These are phyloP conservation scores for Desmodus rotundus DNA, from an alignment of 2,113 vertebrate genomes.

Conservation along the genomic window DNA sequence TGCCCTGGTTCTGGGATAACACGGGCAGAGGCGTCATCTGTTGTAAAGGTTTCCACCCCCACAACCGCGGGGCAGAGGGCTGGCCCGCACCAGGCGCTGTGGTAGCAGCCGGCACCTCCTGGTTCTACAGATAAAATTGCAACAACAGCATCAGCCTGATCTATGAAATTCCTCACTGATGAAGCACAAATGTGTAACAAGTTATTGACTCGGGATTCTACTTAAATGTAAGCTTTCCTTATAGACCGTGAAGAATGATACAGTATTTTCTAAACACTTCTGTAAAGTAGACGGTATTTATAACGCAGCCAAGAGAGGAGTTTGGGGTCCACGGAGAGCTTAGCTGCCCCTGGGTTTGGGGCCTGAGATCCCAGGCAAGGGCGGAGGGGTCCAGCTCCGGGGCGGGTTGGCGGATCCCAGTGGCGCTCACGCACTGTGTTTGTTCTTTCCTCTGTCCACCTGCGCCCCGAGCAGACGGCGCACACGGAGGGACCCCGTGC, in stretches of 20 bases:
- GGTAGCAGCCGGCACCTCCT: background rate
- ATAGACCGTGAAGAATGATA: background rate
- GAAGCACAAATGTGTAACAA: background rate
- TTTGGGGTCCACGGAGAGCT: background rate
- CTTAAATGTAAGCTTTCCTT: background rate
- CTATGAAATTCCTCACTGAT: background rate
- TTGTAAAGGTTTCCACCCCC: background rate
- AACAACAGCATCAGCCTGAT: background rate
- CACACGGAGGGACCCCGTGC: conserved; percentile 76
- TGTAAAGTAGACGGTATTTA: background rate
- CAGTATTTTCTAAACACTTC: background rate
- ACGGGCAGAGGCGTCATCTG: background rate
- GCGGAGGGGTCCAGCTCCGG: too few species aligned
- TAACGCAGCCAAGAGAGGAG: background rate
- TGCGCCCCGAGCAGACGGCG: background rate
- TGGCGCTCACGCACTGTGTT: too few species aligned
- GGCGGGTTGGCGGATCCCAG: too few species aligned
- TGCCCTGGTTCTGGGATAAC: background rate
- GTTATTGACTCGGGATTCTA: background rate
- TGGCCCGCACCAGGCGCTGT: too few species aligned
- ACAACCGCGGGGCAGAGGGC: background rate
- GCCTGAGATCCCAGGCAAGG: background rate
- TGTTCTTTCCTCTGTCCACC: background rate
- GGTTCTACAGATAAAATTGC: background rate
- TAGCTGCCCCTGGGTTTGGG: background rate